Evolutionary conservation across 2,888 invertebrate species (phyloP).

Genomic region (Agonopterix heracliana): DNA sequence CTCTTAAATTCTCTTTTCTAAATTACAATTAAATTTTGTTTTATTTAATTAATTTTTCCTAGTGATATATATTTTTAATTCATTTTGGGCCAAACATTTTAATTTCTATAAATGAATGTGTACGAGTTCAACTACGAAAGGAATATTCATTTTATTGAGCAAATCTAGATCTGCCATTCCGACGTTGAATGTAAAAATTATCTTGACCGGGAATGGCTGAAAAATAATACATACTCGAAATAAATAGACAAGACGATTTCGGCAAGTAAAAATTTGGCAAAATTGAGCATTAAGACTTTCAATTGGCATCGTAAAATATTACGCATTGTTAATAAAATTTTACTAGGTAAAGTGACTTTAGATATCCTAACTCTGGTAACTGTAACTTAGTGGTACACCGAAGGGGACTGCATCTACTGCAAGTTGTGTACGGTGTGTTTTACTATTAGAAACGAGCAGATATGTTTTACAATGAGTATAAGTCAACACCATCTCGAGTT

Average conservation of each 20-base stretch:
- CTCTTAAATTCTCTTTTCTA: slow-evolving; percentile 49
- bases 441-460: slow-evolving; percentile 1
- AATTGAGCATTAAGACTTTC: slow-evolving; percentile 73
- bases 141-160: slow-evolving; percentile 62
- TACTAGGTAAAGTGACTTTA: slow-evolving; percentile 57
- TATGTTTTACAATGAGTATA: background rate
- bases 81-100: slow-evolving; percentile 49
- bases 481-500: too few relatives aligned
- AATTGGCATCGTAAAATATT: slow-evolving; percentile 64
- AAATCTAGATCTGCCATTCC: slow-evolving; percentile 40
- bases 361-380: slow-evolving; percentile 70
- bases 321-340: slow-evolving; percentile 43
- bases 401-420: slow-evolving; percentile 7
- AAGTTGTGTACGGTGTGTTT: background rate
- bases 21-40: slow-evolving; percentile 56
- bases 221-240: slow-evolving; percentile 38
- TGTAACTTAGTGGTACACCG: slow-evolving; percentile 63
- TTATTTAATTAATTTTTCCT: slow-evolving; percentile 35
- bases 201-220: slow-evolving; percentile 37
- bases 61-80: slow-evolving; percentile 45
- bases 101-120: slow-evolving; percentile 35
- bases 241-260: slow-evolving; percentile 59
- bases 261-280: slow-evolving; percentile 75
- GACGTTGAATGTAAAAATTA: slow-evolving; percentile 29
- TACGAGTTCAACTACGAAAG: slow-evolving; percentile 38